These are phyloP conservation scores for Otolemur crassicaudatus DNA, from an alignment of 2,797 vertebrate species.

Conservation along the genomic window DNA sequence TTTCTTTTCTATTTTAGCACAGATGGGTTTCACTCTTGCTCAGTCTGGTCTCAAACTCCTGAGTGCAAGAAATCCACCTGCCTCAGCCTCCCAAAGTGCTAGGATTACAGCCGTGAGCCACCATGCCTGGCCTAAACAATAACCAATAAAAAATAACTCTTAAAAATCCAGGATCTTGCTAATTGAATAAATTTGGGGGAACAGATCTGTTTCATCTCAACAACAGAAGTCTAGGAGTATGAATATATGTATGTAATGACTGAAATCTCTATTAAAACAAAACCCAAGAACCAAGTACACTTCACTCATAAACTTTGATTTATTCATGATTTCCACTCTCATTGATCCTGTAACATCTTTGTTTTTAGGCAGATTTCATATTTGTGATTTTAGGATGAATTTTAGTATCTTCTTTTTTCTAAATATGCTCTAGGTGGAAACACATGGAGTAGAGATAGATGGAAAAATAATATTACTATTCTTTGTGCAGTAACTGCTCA, in stretches of 20 bases:
- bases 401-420: constrained; percentile 27
- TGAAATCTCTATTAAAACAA: background rate
- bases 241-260: background rate
- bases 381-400: constrained; percentile 31
- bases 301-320: background rate
- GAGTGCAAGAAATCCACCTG: no score
- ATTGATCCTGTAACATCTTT: background rate
- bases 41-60: no score
- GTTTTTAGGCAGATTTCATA: constrained; percentile 13
- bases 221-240: background rate
- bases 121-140: background rate
- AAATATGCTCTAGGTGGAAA: background rate
- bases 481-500: background rate
- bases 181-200: background rate
- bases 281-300: background rate
- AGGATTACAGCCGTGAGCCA: no score
- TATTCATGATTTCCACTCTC: background rate
- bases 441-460: background rate
- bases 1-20: no score
- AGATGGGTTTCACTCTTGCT: no score
- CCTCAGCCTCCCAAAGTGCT: no score
- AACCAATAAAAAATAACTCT: constrained; percentile 38
- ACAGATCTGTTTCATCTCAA: background rate
- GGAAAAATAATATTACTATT: background rate
- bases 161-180: constrained; percentile 27